Percentiles rank a stretch among this genome's conserved stretches.
Evolutionary conservation across 2,797 vertebrate genomes (phyloP).

Genomic region (Tragopan temminckii): DNA sequence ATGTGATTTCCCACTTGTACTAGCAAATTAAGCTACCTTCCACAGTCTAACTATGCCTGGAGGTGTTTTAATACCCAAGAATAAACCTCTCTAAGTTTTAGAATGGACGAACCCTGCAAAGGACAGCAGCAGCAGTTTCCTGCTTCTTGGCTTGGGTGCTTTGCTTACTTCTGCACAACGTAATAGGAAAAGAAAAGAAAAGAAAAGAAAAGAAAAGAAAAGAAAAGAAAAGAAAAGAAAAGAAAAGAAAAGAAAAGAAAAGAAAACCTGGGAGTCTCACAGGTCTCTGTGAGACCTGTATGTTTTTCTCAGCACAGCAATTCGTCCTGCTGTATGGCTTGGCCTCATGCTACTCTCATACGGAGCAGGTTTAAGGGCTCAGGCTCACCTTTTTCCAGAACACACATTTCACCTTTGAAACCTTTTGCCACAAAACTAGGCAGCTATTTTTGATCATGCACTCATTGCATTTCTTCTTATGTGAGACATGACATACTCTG

Average conservation of each 20-base stretch:
- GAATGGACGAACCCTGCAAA: conserved; percentile 26
- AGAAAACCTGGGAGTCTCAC: background rate
- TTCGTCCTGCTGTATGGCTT: background rate
- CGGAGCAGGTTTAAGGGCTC: background rate
- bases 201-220: background rate
- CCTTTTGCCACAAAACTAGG: background rate
- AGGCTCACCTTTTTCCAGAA: background rate
- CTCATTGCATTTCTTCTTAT: background rate
- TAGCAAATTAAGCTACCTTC: conserved; percentile 31
- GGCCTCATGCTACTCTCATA: background rate
- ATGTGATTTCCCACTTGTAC: background rate
- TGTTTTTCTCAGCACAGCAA: background rate
- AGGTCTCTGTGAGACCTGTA: no score
- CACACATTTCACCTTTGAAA: background rate
- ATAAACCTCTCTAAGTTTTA: conserved; percentile 54
- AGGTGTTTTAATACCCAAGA: conserved; percentile 64
- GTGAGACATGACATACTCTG: background rate
- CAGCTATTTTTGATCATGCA: background rate
- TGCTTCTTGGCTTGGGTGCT: conserved; percentile 40
- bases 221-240: background rate
- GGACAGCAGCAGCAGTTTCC: conserved; percentile 7
- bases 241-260: conserved; percentile 11
- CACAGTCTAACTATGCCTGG: conserved; percentile 40
- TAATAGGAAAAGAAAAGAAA: conserved; percentile 34
- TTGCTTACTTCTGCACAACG: background rate